Percentiles rank a stretch among this genome's conserved stretches.
Conservation (phyloP, 2,797 vertebrate genomes). For the Halcyon chelicuti region DNA sequence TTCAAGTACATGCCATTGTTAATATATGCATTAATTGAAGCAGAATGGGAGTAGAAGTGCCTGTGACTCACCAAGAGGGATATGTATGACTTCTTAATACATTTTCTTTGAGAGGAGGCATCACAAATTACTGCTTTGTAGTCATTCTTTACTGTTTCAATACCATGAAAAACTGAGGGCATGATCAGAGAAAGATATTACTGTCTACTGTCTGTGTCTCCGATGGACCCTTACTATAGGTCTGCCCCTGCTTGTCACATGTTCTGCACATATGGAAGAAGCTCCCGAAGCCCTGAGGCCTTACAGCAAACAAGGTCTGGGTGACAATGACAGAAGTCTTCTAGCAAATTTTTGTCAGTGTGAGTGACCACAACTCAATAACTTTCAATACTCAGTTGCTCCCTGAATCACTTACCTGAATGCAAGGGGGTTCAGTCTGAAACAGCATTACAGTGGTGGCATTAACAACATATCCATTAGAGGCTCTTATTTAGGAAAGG, state of each 20-base stretch:
- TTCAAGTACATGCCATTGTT: slow-evolving; percentile 27
- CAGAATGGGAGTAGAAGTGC: neutral
- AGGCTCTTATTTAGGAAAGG: neutral
- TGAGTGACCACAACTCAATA: neutral
- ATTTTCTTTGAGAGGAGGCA: neutral
- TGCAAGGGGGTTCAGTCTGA: neutral
- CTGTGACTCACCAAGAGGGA: neutral
- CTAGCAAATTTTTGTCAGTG: neutral
- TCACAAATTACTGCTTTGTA: neutral
- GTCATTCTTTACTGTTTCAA: neutral
- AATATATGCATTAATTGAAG: slow-evolving; percentile 49
- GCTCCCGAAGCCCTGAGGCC: neutral
- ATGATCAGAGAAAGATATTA: neutral
- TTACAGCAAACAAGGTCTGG: neutral
- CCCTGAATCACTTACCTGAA: neutral
- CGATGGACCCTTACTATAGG: neutral
- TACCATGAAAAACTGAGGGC: neutral
- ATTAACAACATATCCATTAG: neutral
- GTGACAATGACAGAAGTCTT: neutral
- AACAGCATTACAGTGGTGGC: neutral
- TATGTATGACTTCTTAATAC: neutral
- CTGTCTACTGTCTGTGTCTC: neutral
- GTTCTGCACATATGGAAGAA: neutral
- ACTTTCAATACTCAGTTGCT: neutral
- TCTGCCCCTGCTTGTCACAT: neutral